phyloP scores from a whole-genome alignment of 2,888 invertebrate species.

The Panopea generosa region DNA sequence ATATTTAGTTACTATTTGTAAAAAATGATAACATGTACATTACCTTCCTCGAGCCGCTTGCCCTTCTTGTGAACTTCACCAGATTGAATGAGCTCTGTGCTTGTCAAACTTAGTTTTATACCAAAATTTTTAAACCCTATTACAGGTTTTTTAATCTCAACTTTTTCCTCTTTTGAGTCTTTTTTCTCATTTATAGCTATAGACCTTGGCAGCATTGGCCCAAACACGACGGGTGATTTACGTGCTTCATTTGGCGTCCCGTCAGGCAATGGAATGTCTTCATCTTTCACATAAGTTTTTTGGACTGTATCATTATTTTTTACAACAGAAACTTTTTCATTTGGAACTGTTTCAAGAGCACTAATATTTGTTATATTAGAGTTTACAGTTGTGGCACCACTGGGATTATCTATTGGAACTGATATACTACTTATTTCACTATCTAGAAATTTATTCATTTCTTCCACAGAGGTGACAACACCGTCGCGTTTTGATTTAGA shows the following conservation, averaged over 20 bases:
- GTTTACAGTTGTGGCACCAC: too few species aligned
- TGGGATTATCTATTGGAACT: too few species aligned
- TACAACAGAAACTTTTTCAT: neutral
- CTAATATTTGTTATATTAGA: too few species aligned
- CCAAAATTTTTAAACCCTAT: constrained; percentile 65
- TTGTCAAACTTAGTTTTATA: constrained; percentile 66
- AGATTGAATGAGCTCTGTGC: constrained; percentile 68
- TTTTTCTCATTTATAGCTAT: constrained; percentile 16
- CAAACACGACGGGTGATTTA: constrained; percentile 24
- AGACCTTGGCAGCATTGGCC: constrained; percentile 31
- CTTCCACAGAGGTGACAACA: constrained; percentile 66
- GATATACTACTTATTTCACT: constrained; percentile 69
- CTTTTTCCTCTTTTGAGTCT: constrained; percentile 24
- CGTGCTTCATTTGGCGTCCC: neutral
- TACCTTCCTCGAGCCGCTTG: constrained; percentile 68
- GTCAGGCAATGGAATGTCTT: too few species aligned
- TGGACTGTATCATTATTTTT: too few species aligned
- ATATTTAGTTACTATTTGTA: too few species aligned
- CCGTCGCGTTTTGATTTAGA: constrained; percentile 17
- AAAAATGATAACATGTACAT: too few species aligned
- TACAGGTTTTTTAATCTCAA: constrained; percentile 37
- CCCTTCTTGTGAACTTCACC: constrained; percentile 61
- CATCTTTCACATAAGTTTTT: too few species aligned
- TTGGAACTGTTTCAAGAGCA: too few species aligned
- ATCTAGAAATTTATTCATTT: constrained; percentile 75